Percentiles rank a stretch among this genome's conserved stretches.
These are phyloP conservation scores for Sebastes diaconus DNA, from an alignment of 2,797 vertebrate genomes.

Conservation along the genomic window DNA sequence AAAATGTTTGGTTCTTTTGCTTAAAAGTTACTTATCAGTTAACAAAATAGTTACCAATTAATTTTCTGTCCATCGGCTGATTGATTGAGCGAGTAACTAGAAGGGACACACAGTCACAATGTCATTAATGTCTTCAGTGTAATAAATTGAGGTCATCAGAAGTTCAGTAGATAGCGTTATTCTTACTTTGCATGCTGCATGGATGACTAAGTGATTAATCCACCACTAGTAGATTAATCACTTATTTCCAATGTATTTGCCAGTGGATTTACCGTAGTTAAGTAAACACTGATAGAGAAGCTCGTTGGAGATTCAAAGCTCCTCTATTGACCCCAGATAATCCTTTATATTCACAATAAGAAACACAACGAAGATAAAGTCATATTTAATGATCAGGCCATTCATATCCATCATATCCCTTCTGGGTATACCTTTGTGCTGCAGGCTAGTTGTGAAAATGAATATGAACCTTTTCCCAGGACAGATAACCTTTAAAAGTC, in stretches of 20 bases:
- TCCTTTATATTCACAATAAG: background rate
- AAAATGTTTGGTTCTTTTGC: background rate
- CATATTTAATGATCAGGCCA: conserved; percentile 9
- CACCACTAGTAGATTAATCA: background rate
- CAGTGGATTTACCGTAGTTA: background rate
- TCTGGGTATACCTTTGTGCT: conserved; percentile 21
- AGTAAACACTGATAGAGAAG: background rate
- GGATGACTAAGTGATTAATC: conserved; percentile 3
- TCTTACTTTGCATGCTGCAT: background rate
- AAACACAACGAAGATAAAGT: background rate
- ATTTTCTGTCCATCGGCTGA: background rate
- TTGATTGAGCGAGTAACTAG: background rate
- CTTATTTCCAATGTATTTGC: conserved; percentile 3
- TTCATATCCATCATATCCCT: conserved; percentile 1
- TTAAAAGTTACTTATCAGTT: background rate
- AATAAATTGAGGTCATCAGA: background rate
- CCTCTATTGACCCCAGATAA: background rate
- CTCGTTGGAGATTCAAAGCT: background rate
- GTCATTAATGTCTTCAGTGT: background rate
- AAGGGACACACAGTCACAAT: background rate
- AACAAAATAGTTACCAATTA: background rate
- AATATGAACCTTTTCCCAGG: conserved; percentile 69
- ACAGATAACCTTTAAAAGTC: conserved; percentile 79
- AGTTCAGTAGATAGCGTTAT: background rate
- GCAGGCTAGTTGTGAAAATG: conserved; percentile 40